Conservation (phyloP, 2,797 vertebrate genomes). For the Epinephelus coioides region DNA sequence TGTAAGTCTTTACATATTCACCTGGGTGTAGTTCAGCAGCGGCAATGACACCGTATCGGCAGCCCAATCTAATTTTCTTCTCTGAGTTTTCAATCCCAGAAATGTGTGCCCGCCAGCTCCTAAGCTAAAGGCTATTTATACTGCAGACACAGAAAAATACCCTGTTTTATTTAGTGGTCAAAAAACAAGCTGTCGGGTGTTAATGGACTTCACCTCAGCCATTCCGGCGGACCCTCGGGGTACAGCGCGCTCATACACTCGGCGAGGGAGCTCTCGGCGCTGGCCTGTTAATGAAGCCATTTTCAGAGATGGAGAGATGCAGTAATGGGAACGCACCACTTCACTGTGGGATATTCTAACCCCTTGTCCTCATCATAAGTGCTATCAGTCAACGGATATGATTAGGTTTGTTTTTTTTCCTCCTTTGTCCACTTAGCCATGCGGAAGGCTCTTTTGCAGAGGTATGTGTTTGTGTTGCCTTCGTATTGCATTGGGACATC, state of each 20-base stretch:
- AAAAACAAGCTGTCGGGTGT: constrained; percentile 80
- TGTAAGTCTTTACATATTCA: neutral
- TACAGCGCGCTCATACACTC: constrained; percentile 65
- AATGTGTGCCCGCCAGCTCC: constrained; percentile 23
- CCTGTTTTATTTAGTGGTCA: constrained; percentile 83
- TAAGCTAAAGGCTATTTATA: constrained; percentile 69
- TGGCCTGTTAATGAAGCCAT: constrained; percentile 81
- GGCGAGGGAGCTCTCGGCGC: constrained; percentile 70
- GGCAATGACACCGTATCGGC: constrained; percentile 11
- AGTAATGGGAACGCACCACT: constrained; percentile 79
- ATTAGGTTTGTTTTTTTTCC: constrained; percentile 51
- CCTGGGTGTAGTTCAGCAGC: constrained; percentile 16
- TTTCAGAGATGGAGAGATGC: constrained; percentile 77
- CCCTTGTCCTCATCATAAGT: constrained; percentile 75
- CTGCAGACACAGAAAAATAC: constrained; percentile 59
- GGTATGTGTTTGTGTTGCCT: neutral
- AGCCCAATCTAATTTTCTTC: constrained; percentile 31
- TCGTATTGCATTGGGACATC: neutral
- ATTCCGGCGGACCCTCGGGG: constrained; percentile 72
- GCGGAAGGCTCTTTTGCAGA: constrained; percentile 24
- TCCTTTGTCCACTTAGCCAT: constrained; percentile 58
- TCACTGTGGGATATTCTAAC: constrained; percentile 81
- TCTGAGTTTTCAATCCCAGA: constrained; percentile 25
- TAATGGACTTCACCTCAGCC: constrained; percentile 83
- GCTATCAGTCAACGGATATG: constrained; percentile 76